Percentiles rank a stretch among this genome's conserved stretches.
phyloP scores from a whole-genome alignment of 2,888 invertebrate species.

The Beris morrisii region DNA sequence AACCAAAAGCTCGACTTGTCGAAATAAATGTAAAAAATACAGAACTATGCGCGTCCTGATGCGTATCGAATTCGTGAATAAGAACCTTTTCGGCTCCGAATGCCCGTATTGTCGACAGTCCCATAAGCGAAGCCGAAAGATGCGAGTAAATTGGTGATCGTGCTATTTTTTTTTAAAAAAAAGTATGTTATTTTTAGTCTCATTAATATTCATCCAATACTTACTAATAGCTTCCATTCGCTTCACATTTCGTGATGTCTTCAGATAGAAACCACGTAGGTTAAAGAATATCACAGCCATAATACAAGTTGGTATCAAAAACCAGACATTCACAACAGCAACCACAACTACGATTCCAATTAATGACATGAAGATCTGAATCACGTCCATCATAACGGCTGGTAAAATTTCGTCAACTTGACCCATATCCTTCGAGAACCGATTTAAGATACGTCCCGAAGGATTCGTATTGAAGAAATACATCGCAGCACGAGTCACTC shows the following conservation, averaged over 20 bases:
- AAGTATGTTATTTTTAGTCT: not conserved
- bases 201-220: conserved; percentile 50
- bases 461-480: conserved; percentile 88
- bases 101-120: conserved; percentile 88
- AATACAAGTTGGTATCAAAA: conserved; percentile 70
- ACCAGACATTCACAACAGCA: conserved; percentile 72
- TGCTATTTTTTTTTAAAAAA: conserved; percentile 62
- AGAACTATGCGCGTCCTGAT: conserved; percentile 85
- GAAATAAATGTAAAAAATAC: conserved; percentile 91
- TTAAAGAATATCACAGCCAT: conserved; percentile 74
- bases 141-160: conserved; percentile 95
- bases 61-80: conserved; percentile 76
- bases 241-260: conserved; percentile 79
- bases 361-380: conserved; percentile 78
- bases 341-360: conserved; percentile 80
- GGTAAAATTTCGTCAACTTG: conserved; percentile 58
- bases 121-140: conserved; percentile 84
- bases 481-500: conserved; percentile 79
- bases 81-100: conserved; percentile 81
- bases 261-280: conserved; percentile 74
- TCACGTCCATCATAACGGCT: conserved; percentile 56
- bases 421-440: conserved; percentile 88
- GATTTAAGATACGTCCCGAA: conserved; percentile 78
- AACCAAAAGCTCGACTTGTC: conserved; percentile 89
- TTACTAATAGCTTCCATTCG: conserved; percentile 79